Base-by-base conservation (phyloP, 2,888 invertebrate species). In the Steinernema carpocapsae region DNA sequence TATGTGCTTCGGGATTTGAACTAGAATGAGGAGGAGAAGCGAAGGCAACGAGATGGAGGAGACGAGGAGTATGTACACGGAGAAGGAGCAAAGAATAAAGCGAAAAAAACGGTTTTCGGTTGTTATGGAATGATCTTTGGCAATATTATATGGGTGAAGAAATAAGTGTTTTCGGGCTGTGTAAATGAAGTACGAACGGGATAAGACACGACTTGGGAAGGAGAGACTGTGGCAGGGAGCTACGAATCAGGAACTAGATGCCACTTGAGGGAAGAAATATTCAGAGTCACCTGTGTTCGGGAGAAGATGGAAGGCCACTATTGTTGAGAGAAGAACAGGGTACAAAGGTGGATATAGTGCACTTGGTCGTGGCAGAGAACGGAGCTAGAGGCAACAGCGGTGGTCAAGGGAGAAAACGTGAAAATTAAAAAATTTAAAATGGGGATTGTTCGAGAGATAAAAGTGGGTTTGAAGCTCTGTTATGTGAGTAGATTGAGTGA, bases 61-160 rank as follows among this genome's bases (percentile, higher is more conserved):
- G n/a, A 37, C 37, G 32, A 32, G 7, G 2, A 10, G 12, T 64
- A 64, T 64, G 64, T 64, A 64, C 64, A 64, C 52, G 52, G 52
- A 22, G 52, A 4, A 37, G 37, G 37, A 48, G 14, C 48, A 14
- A 14, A 22, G 17, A 32, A 64, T 64, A 64, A 64, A 64, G 64
- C 64, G 64, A 32, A 32, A 64, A 22, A n/a, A 32, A 29, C 1
- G 64, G 19, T 32, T 32, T 3, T 64, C 64, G 19, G 37, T 37
- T 64, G 64, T 64, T 64, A 64, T 64, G 64, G 64, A 64, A 64
- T 64, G 64, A 17, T 64, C 64, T 64, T 64, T 64, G 64, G 64
- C 64, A 29, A 64, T 32, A 14, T 56, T 17, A 26, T 2, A 56
- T 22, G 24, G 24, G 24, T 19, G 19, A 12, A 22, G 52, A 24